phyloP scores from a whole-genome alignment of 2,888 invertebrate species.

The Gryllus longicercus region DNA sequence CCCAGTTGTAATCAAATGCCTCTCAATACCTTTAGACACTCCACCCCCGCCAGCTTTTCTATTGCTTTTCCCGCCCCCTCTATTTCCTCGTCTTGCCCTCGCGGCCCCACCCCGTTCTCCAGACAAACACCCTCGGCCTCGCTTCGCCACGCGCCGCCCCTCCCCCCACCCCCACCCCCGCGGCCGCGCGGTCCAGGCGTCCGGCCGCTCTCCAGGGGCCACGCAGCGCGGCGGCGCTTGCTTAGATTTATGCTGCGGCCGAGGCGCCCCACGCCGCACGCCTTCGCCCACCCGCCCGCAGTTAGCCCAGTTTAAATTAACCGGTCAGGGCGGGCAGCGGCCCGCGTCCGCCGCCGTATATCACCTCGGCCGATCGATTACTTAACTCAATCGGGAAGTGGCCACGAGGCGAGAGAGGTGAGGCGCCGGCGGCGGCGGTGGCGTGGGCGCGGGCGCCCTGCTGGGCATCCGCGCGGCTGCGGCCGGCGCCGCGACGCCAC shows the following conservation, averaged over 20 bases:
- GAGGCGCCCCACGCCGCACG: neutral
- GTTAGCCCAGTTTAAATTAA: constrained; percentile 1
- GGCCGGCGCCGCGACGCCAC: no score
- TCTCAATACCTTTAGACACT: no score
- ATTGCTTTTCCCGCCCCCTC: no score
- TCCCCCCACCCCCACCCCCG: no score
- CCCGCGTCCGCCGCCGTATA: constrained; percentile 1
- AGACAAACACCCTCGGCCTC: no score
- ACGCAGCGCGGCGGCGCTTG: neutral
- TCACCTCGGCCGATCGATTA: constrained; percentile 8
- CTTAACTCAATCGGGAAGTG: constrained; percentile 17
- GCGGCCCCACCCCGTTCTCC: no score
- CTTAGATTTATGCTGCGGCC: constrained; percentile 17
- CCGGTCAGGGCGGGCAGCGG: neutral
- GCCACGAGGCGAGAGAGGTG: neutral
- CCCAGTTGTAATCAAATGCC: no score
- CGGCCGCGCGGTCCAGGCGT: no score
- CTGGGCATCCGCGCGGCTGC: no score
- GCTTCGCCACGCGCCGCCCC: no score
- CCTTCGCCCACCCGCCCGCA: neutral
- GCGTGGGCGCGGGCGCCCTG: neutral
- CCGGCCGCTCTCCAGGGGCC: neutral
- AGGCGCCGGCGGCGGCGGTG: neutral
- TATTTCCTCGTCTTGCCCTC: no score
- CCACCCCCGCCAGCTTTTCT: no score